Evolutionary conservation across 2,797 vertebrate species (phyloP).

Genomic region (Pangasius krempfi): DNA sequence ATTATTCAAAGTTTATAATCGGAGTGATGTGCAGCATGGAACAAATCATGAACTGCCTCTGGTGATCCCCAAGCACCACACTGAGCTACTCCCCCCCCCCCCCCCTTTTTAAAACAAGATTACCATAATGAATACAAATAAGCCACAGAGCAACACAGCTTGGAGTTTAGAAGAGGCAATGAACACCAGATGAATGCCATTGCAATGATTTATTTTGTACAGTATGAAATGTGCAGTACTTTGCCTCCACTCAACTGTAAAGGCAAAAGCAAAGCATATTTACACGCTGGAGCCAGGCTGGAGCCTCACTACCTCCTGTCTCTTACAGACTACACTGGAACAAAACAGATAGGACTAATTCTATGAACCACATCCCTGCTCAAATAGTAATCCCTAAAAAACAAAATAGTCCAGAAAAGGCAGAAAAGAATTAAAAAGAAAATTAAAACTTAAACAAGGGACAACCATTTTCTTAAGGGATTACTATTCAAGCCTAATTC

Average conservation of each 20-base stretch:
- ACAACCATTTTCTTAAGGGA: conserved; percentile 44
- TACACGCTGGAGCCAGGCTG: conserved; percentile 62
- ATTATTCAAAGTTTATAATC: neutral
- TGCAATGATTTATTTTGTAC: conserved; percentile 84
- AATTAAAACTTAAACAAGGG: conserved; percentile 40
- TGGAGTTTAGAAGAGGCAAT: conserved; percentile 5
- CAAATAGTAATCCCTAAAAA: conserved; percentile 50
- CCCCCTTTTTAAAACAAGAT: neutral
- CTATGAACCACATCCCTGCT: conserved; percentile 52
- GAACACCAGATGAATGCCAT: conserved; percentile 59
- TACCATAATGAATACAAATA: conserved; percentile 15
- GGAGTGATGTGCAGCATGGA: neutral
- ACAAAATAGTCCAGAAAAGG: conserved; percentile 47
- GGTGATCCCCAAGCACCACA: neutral
- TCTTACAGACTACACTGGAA: conserved; percentile 58
- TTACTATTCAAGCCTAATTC: conserved; percentile 57
- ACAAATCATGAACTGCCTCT: neutral
- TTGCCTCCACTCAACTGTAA: conserved; percentile 66
- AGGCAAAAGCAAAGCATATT: conserved; percentile 65
- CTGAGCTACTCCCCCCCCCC: neutral
- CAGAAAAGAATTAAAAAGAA: conserved; percentile 48
- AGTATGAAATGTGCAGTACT: conserved; percentile 73
- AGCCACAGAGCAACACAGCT: conserved; percentile 18
- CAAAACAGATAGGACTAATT: conserved; percentile 43
- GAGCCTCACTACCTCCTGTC: conserved; percentile 61